Percentiles rank a stretch among this genome's conserved stretches.
Conservation (phyloP, 2,888 invertebrate genomes). For the Tenthredo scrophulariae region DNA sequence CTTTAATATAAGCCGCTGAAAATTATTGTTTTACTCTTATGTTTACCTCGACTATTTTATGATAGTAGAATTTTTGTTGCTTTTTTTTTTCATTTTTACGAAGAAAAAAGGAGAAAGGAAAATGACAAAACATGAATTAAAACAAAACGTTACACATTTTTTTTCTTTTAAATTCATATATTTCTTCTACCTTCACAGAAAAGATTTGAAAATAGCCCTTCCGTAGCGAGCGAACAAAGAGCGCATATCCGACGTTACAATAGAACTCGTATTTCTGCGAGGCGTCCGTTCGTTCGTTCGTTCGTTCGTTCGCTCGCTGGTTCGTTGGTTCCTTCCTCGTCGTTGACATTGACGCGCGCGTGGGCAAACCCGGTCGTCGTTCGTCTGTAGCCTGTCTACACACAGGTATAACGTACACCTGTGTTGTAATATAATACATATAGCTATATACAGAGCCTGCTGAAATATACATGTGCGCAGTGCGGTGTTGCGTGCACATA, state of each 20-base stretch:
- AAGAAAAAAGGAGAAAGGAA: not conserved
- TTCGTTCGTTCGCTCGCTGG: not conserved
- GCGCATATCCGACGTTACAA: not conserved
- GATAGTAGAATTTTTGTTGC: not conserved
- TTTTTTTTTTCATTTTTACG: not conserved
- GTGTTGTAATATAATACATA: not conserved
- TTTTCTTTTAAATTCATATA: not conserved
- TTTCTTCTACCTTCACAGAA: not conserved
- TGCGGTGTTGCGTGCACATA: not conserved
- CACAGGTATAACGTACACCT: not conserved
- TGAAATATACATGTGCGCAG: conserved; percentile 26
- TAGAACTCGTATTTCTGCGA: not conserved
- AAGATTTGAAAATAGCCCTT: not conserved
- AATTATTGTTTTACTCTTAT: not conserved
- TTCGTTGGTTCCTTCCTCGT: not conserved
- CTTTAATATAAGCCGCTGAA: not conserved
- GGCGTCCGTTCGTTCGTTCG: not conserved
- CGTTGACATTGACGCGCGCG: conserved; percentile 29
- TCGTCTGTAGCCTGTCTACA: not conserved
- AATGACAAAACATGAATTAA: not conserved
- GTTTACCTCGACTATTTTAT: not conserved
- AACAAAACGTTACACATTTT: not conserved
- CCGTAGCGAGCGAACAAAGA: not conserved
- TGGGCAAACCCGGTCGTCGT: conserved; percentile 9
- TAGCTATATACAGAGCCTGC: not conserved